Conservation (phyloP, 64 coral and sea anemone species). For the Astreopora myriophthalma region DNA sequence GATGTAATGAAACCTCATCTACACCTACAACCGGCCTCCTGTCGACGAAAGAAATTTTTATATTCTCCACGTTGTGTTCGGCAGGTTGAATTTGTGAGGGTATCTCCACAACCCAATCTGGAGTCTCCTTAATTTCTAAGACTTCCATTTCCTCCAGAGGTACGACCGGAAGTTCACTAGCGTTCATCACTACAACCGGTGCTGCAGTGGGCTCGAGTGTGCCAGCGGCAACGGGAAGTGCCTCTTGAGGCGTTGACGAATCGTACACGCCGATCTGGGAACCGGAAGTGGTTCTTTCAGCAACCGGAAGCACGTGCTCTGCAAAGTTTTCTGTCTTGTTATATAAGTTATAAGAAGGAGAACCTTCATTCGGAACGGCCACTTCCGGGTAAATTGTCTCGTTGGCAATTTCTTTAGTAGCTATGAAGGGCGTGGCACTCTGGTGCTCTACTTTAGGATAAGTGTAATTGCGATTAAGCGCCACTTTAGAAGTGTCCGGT, state of each 20-base stretch:
- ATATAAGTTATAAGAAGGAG: slow-evolving; percentile 12
- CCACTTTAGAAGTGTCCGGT: slow-evolving; percentile 31
- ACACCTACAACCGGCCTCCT: neutral
- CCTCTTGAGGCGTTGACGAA: slow-evolving; percentile 33
- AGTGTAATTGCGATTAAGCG: neutral
- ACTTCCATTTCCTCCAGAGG: slow-evolving; percentile 40
- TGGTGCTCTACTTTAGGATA: slow-evolving; percentile 6
- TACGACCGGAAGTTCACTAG: slow-evolving; percentile 26
- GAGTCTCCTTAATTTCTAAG: slow-evolving; percentile 17
- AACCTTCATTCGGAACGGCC: neutral
- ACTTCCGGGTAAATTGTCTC: slow-evolving; percentile 42
- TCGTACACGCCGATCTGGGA: slow-evolving; percentile 31
- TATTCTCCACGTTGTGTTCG: slow-evolving; percentile 45
- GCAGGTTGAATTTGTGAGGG: slow-evolving; percentile 30
- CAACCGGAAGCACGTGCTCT: slow-evolving; percentile 18
- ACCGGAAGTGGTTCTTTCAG: neutral
- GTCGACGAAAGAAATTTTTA: slow-evolving; percentile 57
- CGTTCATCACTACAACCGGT: slow-evolving; percentile 47
- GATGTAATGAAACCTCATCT: slow-evolving; percentile 34
- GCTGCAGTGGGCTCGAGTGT: slow-evolving; percentile 42
- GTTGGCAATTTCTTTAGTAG: slow-evolving; percentile 5
- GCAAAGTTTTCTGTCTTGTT: slow-evolving; percentile 26
- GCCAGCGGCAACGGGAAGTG: neutral
- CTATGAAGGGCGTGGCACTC: neutral
- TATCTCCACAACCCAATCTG: slow-evolving; percentile 74